Base-by-base conservation (phyloP, 2,888 invertebrate genomes). In the Apoda limacodes region DNA sequence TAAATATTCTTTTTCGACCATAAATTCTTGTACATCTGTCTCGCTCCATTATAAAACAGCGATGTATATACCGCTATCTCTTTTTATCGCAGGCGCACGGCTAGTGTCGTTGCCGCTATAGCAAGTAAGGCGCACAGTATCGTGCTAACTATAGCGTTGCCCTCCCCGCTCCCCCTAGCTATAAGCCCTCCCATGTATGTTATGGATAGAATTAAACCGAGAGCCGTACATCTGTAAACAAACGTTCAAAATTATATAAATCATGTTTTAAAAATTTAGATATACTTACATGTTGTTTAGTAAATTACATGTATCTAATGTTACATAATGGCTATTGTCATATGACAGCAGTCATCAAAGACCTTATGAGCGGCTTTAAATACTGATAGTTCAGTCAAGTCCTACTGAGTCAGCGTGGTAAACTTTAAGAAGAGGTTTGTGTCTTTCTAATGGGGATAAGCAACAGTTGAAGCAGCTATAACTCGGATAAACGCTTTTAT, bases 191-290 rank as follows among this genome's bases (percentile, higher is more conserved):
- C 68, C 55, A 82, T 52, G 45, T 81, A 83, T 30, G 75, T 66
- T 31, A 82, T 55, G 1, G 82, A 80, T 9, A 84, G 62, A 39
- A 84, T 66, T 11, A 84, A 57, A 0, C 85, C 85, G 51, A 82
- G 83, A 0, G 82, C 82, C 1, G 83, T 83, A 50, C 85, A 85
- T 42, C 85, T 85, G 58, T 0, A 4, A 22, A 12, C 5, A 32
- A 27, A 9, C 12, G 2, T 11, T 15, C 22, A 23, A n/a, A n/a
- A n/a, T n/a, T n/a, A n/a, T n/a, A n/a, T n/a, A n/a, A n/a, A n/a
- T 25, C 6, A n/a, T 13, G 4, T n/a, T n/a, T n/a, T n/a, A n/a
- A n/a, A n/a, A n/a, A n/a, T n/a, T n/a, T n/a, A n/a, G n/a, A n/a
- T n/a, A 4, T 13, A 25, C 5, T 11, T 28, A 9, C 13, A 14